phyloP scores from a whole-genome alignment of 2,797 vertebrate genomes.

The Denticeps clupeoides region DNA sequence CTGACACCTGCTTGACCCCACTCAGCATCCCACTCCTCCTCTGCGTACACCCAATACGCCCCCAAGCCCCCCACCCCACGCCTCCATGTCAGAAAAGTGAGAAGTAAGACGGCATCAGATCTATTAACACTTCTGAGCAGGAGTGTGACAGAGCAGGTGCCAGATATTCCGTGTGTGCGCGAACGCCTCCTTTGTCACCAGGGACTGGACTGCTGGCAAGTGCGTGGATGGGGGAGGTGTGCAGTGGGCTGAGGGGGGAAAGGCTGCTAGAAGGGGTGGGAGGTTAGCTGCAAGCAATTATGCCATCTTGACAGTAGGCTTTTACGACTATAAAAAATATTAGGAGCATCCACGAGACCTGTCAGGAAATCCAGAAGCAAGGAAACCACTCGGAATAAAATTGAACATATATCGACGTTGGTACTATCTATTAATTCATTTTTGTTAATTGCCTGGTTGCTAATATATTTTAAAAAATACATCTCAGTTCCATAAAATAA shows the following conservation, averaged over 20 bases:
- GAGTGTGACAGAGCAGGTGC: constrained; percentile 6
- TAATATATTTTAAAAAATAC: too few relatives aligned
- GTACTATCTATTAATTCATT: too few relatives aligned
- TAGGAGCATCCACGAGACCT: too few relatives aligned
- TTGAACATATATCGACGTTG: too few relatives aligned
- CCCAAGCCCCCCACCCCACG: constrained; percentile 32
- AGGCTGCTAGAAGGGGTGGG: not conserved
- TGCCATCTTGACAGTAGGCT: not conserved
- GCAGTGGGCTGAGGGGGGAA: not conserved
- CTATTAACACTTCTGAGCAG: constrained; percentile 12
- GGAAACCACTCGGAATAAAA: too few relatives aligned
- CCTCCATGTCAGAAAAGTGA: constrained; percentile 46
- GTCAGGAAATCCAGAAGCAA: too few relatives aligned
- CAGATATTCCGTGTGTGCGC: constrained; percentile 19
- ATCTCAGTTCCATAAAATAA: too few relatives aligned
- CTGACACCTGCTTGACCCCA: constrained; percentile 72
- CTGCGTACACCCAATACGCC: constrained; percentile 19
- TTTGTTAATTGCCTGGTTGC: too few relatives aligned
- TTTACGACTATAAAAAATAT: too few relatives aligned
- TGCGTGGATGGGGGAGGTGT: constrained; percentile 12
- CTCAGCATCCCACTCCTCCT: not conserved
- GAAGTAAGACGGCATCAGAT: constrained; percentile 51
- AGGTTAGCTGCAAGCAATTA: not conserved
- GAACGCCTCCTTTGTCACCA: constrained; percentile 7
- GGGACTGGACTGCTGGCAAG: not conserved